Evolutionary conservation across 2,797 vertebrate genomes (phyloP), one percentile per base, ranked within the genome.

Genomic region (Sebastolobus altivelis): DNA sequence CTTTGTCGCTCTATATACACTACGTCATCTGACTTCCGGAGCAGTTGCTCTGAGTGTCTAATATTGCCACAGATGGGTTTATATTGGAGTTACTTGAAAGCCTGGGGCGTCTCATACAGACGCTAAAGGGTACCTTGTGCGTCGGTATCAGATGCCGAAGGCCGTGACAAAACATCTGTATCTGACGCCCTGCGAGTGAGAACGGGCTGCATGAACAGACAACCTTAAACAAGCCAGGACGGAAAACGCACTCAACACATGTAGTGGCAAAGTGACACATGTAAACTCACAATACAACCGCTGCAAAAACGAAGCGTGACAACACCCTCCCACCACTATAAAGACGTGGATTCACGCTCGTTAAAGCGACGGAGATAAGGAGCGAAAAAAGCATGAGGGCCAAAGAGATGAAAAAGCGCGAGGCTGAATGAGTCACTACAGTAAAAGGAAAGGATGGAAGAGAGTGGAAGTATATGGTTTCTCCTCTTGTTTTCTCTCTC

Each of bases 401-500:
- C n/a, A 11, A 55, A 70, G 18, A 78, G 46, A 86, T 70, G 69
- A 80, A 35, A 56, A 43, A 65, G 40, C 79, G 78, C 74, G 59
- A 73, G 71, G 49, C 61, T 27, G 77, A 86, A 90, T 60, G 66
- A 81, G 56, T 72, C 77, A 81, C 68, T 37, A n/a, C 81, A 85
- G 66, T 89, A 67, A 77, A 33, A 27, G 54, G 70, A 66, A 72
- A 75, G 82, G 61, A 80, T 52, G 71, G 77, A 87, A 85, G 67
- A 75, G 80, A 65, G 75, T 81, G 29, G 77, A 72, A 52, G 86
- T 82, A 79, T 80, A 81, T 75, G 79, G 75, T 37, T 83, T 82
- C 77, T 80, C 73, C 75, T 25, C 86, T 82, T 82, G 72, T 82
- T 89, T 92, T 87, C 72, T 25, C 55, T 89, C 89, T 90, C 78